Conservation (phyloP, 37 sponge, comb jelly and placozoan genomes). For the Diacarnus erythraeanus region DNA sequence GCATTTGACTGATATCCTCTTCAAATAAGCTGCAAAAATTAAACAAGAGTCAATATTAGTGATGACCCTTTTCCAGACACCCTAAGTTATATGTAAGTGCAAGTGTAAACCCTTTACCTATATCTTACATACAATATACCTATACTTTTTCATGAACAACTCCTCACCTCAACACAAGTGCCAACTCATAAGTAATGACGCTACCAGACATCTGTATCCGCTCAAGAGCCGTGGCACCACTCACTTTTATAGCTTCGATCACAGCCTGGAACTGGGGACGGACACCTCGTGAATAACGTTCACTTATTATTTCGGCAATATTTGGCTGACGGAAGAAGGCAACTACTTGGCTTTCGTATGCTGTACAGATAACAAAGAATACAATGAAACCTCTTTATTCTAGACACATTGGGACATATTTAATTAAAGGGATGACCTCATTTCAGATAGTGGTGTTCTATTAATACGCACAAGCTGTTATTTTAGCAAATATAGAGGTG, state of each 20-base stretch:
- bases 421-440: too few relatives aligned
- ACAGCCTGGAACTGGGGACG: constrained; percentile 47
- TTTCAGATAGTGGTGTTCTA: too few relatives aligned
- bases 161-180: constrained; percentile 52
- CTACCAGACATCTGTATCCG: constrained; percentile 63
- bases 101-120: too few relatives aligned
- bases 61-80: background rate
- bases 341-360: constrained; percentile 77
- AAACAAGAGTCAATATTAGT: background rate
- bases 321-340: constrained; percentile 75
- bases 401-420: too few relatives aligned
- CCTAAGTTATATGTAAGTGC: too few relatives aligned
- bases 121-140: too few relatives aligned
- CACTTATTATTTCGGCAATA: constrained; percentile 35
- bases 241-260: constrained; percentile 34
- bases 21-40: constrained; percentile 65
- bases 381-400: too few relatives aligned
- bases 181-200: constrained; percentile 46
- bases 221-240: constrained; percentile 42
- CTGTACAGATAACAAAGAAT: background rate
- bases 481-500: too few relatives aligned
- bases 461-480: too few relatives aligned
- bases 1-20: constrained; percentile 61
- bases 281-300: constrained; percentile 52
- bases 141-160: background rate